Evolutionary conservation across 2,888 invertebrate genomes (phyloP), one percentile per base, ranked within the genome.

Genomic region (Cepaea hortensis): DNA sequence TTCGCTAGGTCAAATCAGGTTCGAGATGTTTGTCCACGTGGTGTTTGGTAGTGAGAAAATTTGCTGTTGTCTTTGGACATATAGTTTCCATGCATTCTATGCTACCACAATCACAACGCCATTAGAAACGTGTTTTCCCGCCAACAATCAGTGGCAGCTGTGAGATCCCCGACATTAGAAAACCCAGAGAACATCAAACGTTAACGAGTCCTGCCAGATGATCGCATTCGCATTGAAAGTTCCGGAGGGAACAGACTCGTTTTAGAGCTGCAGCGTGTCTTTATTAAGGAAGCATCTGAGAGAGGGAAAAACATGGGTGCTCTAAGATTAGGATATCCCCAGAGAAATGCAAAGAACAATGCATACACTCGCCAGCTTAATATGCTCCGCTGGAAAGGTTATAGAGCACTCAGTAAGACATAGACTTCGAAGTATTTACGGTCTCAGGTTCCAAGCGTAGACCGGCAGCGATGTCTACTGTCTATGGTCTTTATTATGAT

Each of bases 1-100:
- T 23, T 65, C 18, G 82, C 61, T 73, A 83, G 87, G 88, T 88
- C 86, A 85, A 70, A 18, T n/a, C 87, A 79, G 88, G 85, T 84
- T 81, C 85, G 84, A 65, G 76, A 48, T 88, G 84, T 89, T 88
- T 88, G 82, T 81, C 87, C 88, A 89, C 81, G 88, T 89, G 89
- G 88, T 84, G 84, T 84, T 75, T 75, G 65, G 81, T 65, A 80
- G 72, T 11, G 50, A 35, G 75, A 81, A 81, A 81, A 81, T 73
- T 86, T 86, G 81, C 76, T 82, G 86, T 86, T 86, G 86, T 86
- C 86, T 86, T 86, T 86, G 81, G 85, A 50, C 70, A 81, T 75
- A 86, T 65, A 81, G 86, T 81, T 81, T 76, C 75, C 81, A 81
- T 50, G 68, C 70, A 80, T 72, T 80, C 80, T 61, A 4, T 61